Base-by-base conservation (phyloP, 2,113 vertebrate species). In the Hippotragus niger region DNA sequence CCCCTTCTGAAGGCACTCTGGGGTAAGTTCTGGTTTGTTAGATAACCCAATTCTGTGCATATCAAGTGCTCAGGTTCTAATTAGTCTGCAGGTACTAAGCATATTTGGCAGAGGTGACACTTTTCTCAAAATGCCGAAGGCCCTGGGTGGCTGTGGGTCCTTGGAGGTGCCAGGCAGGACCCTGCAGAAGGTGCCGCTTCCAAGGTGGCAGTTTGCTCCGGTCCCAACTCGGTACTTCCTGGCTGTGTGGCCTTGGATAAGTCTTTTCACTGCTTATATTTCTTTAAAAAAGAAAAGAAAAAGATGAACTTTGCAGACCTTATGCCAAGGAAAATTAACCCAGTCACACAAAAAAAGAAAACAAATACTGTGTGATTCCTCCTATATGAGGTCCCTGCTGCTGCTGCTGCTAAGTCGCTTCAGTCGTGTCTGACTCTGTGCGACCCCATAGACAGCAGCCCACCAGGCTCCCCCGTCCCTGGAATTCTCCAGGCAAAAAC, bases 31-130 rank as follows among this genome's bases (percentile, higher is more conserved):
- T 17, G 3, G 8, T 40, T 60, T 52, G 53, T 83, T 21, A 33
- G 29, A 33, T 55, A 5, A 21, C 43, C 43, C 3, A 5, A 17
- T 81, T 12, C 76, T n/a, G 4, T n/a, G 23, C 43, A 0, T 4
- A 0, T 52, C 9, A 14, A 6, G 27, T 1, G 8, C 15, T 5
- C 55, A 1, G 2, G 6, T 21, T 57, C 25, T 11, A 4, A 36
- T 47, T 13, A 40, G 17, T 2, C 47, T 53, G 17, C 58, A 40
- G 88, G 25, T 19, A 17, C 78, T 12, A 7, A 76, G 36, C 29
- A 60, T 27, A 43, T 45, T 45, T 19, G 76, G 55, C 84, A 60
- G 43, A 52, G 12, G 27, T 3, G 15, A 64, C 9, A 12, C 9
- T 6, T 12, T 83, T 84, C 52, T 86, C 13, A 9, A 9, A 55